Base-by-base conservation (phyloP, 1,140 invertebrate genomes). In the Temnothorax curvispinosus region DNA sequence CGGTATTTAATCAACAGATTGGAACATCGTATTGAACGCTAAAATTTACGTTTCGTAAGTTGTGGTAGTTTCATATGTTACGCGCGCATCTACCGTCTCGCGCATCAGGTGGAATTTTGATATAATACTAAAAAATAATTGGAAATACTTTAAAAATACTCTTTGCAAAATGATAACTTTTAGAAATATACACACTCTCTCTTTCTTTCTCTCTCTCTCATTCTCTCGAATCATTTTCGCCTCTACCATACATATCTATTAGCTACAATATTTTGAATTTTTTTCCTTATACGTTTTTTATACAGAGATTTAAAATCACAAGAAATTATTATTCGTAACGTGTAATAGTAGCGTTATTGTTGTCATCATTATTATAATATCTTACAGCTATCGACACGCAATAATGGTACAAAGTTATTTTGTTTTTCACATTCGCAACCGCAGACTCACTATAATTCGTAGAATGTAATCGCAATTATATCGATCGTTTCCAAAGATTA, bases 121-220 rank as follows among this genome's bases (percentile, higher is more conserved):
- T 92, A 89, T 94, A 95, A 94, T 95, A 95, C 94, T 95, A 94
- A 94, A 94, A 95, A 94, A 94, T 94, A 93, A 94, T 94, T 92
- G 91, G 88, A 93, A 95, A 95, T 95, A 95, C 94, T 95, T 95
- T 93, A 94, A 94, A 95, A 94, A 94, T 94, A 95, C 93, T 95
- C 94, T 94, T 93, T 94, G 93, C 93, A 94, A 94, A 94, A 94
- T 93, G 89, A 92, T 88, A 90, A 93, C 89, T 89, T 90, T 89
- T 87, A 86, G 76, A 86, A 87, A 88, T 54, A 54, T 54, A 54
- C 52, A 54, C 52, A 54, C 13, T 32, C 21, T 21, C 67, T 44
- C 64, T 15, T 5, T 27, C 47, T 21, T n/a, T 32, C 64, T 18
- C 56, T 77, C 41, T 77, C 41, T 47, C 21, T 77, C 41, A 52